Base-by-base conservation (phyloP, 2,888 invertebrate species). In the Polydrusus tereticollis region DNA sequence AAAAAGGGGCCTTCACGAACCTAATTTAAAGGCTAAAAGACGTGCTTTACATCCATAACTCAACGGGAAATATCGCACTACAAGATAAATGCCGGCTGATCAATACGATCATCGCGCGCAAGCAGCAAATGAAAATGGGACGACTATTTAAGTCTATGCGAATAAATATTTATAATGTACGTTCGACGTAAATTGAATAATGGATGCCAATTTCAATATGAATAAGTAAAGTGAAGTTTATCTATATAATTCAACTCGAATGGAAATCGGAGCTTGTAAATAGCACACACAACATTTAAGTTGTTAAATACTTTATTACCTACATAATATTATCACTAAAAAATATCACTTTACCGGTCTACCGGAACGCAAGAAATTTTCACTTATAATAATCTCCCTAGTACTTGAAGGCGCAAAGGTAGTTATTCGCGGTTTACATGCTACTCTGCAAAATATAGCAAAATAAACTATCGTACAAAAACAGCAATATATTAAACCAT, bases 21-120 rank as follows among this genome's bases (percentile, higher is more conserved):
- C 64, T 52, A 70, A 74, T 69, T 69, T 69, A 65, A 62, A 68
- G 60, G 58, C 58, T 59, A 70, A 64, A 70, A 55, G 62, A 70
- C 70, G 70, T 70, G 70, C 63, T 70, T 64, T 70, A 29, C 64
- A 70, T 62, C 50, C 45, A 70, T 63, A 63, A 64, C 57, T 64
- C 64, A 59, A 52, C 47, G 47, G 26, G 62, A 68, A 68, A 68
- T 68, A 68, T 68, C 43, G 60, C 59, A 59, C 43, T 45, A 50
- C 60, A 41, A 68, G 60, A 68, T 68, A 68, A 68, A 60, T 60
- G 68, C 47, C 50, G 7, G 47, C 47, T 63, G 47, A 63, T 63
- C 63, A 63, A 63, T 63, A 63, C 63, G 8, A 55, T 16, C 18
- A 55, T 55, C 52, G 52, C 52, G 52, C 52, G 52, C 52, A 59